These are phyloP conservation scores for Cepaea hortensis DNA, from an alignment of 2,888 invertebrate genomes.

Conservation along the genomic window DNA sequence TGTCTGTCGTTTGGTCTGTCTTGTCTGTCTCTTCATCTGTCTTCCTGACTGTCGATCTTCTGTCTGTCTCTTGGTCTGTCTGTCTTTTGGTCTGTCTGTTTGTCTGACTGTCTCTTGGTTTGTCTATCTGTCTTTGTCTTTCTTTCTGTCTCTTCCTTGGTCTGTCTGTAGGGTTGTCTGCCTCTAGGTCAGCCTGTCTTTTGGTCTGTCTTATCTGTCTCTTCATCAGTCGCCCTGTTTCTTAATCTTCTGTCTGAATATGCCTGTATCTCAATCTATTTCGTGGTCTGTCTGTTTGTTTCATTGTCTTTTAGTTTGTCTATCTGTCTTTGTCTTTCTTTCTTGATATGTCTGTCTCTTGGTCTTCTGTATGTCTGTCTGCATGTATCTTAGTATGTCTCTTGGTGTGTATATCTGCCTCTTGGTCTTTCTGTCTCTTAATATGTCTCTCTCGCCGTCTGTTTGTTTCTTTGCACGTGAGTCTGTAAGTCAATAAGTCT, in stretches of 20 bases:
- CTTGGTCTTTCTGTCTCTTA: neutral
- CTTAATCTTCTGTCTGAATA: too few species aligned
- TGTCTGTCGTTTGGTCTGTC: neutral
- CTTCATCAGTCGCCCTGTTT: too few species aligned
- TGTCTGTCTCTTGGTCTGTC: neutral
- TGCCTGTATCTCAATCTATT: too few species aligned
- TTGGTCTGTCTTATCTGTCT: too few species aligned
- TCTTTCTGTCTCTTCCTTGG: neutral
- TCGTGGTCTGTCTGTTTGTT: neutral
- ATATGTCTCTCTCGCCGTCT: neutral
- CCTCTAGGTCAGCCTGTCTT: too few species aligned
- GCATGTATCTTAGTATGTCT: neutral
- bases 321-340: neutral
- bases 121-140: neutral
- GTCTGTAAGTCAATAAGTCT: neutral
- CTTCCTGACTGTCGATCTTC: neutral
- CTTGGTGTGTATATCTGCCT: neutral
- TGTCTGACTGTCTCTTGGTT: neutral
- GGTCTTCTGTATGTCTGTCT: neutral
- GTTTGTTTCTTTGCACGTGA: neutral
- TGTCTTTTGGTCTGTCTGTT: neutral
- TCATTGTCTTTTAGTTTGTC: neutral
- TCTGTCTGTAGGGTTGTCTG: too few species aligned
- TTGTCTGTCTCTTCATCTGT: neutral
- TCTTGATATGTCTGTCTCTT: neutral